phyloP scores from a whole-genome alignment of 2,113 vertebrate genomes.

The Corythornis madagascariensis region DNA sequence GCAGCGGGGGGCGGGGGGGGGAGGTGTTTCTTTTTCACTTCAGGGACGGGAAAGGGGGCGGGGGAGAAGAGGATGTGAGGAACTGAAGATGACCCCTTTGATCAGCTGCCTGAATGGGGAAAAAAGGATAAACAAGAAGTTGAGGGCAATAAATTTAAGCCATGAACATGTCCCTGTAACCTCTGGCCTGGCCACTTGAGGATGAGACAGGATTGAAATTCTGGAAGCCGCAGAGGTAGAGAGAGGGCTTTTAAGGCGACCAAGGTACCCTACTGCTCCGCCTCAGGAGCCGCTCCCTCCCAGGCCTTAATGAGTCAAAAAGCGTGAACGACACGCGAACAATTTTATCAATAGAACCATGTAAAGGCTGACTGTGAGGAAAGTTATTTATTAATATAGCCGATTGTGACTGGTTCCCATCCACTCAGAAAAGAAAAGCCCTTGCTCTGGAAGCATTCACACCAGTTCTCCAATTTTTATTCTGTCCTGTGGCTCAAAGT shows the following conservation, averaged over 20 bases:
- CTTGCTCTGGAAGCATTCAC: slow-evolving; percentile 84
- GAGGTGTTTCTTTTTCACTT: not conserved
- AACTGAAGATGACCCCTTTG: slow-evolving; percentile 78
- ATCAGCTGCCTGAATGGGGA: slow-evolving; percentile 74
- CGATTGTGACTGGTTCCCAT: slow-evolving; percentile 93
- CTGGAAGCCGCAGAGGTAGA: slow-evolving; percentile 64
- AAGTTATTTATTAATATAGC: slow-evolving; percentile 97
- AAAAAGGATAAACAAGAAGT: slow-evolving; percentile 76
- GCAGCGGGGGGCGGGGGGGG: not conserved
- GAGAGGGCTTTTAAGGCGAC: slow-evolving; percentile 67
- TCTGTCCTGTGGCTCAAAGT: slow-evolving; percentile 86
- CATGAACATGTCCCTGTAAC: slow-evolving; percentile 88
- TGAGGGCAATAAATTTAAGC: slow-evolving; percentile 85
- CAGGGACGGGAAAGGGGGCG: not conserved
- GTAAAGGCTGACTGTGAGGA: slow-evolving; percentile 89
- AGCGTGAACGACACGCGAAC: slow-evolving; percentile 97
- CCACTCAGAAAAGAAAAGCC: slow-evolving; percentile 81
- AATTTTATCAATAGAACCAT: slow-evolving; percentile 92
- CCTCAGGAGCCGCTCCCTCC: slow-evolving; percentile 75
- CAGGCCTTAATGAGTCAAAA: slow-evolving; percentile 85
- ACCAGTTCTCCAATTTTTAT: slow-evolving; percentile 85
- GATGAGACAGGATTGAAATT: slow-evolving; percentile 79
- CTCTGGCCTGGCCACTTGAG: slow-evolving; percentile 83
- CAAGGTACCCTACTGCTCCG: slow-evolving; percentile 79
- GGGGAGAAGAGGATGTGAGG: slow-evolving; percentile 37